Evolutionary conservation across 35 echinoderm and acorn worm genomes (phyloP), one percentile per base, ranked within the genome.

Genomic region (Holothuria glaberrima): DNA sequence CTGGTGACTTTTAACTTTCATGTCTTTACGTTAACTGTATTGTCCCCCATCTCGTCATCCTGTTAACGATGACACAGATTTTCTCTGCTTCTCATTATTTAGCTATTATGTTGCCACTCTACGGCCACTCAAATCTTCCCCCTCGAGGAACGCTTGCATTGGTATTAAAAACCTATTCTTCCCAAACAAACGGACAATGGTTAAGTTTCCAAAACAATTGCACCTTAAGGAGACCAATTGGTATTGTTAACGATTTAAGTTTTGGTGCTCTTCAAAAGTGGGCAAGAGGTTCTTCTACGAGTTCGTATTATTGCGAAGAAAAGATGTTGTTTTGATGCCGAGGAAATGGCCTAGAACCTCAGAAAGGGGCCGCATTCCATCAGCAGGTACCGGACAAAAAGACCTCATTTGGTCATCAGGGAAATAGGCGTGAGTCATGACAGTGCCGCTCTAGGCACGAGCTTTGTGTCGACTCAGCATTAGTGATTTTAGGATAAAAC

Each of bases 51-150:
- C 71, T 75, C 71, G 71, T 75, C 71, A 75, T 75, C 71, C 38
- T 21, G 71, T 75, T 75, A 75, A 75, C 71, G 71, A 75, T 75
- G 71, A 75, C 71, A 75, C 71, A 75, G 71, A 75, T 75, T 75
- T 75, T 75, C 71, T 75, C 71, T 75, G 71, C 71, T 75, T 75
- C 71, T 75, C 38, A 75, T 75, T 75, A 30, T 75, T 75, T 10
- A 6, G 21, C 71, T 41, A 75, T 75, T 75, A 75, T 36, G 32
- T 36, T 38, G 71, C 71, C 71, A 75, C 27, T 75, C 71, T 36
- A 12, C 34, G 41, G 30, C 41, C 28, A 41, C 33, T 22, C 71
- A 75, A 75, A 75, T 75, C 71, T 75, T 75, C 31, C 14, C 71
- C 71, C 41, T 38, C 71, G 71, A 41, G 71, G 31, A 24, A 30